Percentiles rank a stretch among this genome's conserved stretches.
phyloP scores from a whole-genome alignment of 2,888 invertebrate species.

The Hirudinaria manillensis region DNA sequence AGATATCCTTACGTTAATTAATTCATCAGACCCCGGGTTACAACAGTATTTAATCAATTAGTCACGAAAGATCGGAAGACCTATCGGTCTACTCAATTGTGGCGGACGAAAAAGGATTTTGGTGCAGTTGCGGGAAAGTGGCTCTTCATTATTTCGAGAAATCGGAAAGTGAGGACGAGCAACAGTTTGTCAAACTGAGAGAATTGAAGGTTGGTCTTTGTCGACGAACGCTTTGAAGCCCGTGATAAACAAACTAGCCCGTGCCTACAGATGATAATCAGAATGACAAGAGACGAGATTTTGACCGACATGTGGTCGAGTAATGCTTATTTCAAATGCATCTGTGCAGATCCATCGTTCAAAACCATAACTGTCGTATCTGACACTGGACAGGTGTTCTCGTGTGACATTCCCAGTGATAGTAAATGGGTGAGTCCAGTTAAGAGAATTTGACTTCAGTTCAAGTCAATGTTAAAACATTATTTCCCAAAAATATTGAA shows the following conservation, averaged over 20 bases:
- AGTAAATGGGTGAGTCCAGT: constrained; percentile 21
- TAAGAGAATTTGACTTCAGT: too few relatives aligned
- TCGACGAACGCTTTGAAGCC: not conserved
- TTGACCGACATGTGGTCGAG: not conserved
- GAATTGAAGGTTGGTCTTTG: constrained; percentile 47
- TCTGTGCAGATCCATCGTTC: constrained; percentile 3
- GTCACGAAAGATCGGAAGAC: constrained; percentile 24
- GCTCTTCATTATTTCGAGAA: constrained; percentile 75
- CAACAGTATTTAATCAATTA: too few relatives aligned
- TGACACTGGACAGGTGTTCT: constrained; percentile 24
- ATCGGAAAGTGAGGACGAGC: constrained; percentile 61
- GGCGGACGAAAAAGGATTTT: constrained; percentile 64
- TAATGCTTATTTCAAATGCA: constrained; percentile 18
- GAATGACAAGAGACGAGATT: constrained; percentile 2
- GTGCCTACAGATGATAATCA: constrained; percentile 18
- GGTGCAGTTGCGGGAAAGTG: constrained; percentile 69
- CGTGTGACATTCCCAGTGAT: constrained; percentile 17
- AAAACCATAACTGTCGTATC: not conserved
- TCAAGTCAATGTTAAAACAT: too few relatives aligned
- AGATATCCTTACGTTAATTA: too few relatives aligned
- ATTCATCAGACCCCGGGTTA: too few relatives aligned
- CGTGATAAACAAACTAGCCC: not conserved
- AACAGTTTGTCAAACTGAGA: constrained; percentile 51
- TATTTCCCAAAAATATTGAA: not conserved
- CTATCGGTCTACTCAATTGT: constrained; percentile 48